A percentile compares a stretch with the other conserved stretches of the same genome.
These are phyloP conservation scores for Matsumurasca onukii DNA, from an alignment of 1,140 invertebrate genomes.

Conservation along the genomic window DNA sequence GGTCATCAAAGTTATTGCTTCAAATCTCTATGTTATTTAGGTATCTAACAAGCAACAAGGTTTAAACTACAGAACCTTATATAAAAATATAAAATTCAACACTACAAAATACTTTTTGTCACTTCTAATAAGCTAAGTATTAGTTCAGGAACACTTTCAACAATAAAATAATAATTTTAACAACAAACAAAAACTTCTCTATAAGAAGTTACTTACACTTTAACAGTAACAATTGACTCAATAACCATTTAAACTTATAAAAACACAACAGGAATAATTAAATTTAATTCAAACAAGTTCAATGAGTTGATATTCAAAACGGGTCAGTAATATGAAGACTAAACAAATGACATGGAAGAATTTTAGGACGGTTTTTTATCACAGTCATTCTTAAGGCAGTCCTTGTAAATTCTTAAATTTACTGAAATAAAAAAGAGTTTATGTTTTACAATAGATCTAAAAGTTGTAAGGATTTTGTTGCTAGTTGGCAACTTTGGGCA, in stretches of 20 bases:
- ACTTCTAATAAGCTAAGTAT: background rate
- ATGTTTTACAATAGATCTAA: background rate
- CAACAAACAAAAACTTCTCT: background rate
- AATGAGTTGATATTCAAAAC: background rate
- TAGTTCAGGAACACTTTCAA: constrained; percentile 4
- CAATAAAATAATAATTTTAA: background rate
- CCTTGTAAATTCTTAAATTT: background rate
- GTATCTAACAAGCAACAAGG: constrained; percentile 20
- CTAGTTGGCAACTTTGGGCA: constrained; percentile 50
- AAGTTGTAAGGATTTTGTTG: background rate
- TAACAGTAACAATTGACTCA: background rate
- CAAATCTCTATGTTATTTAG: no score
- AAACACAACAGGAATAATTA: background rate
- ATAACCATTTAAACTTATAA: background rate
- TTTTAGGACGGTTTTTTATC: constrained; percentile 28
- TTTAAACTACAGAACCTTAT: background rate
- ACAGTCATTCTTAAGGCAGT: constrained; percentile 27
- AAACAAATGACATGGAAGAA: constrained; percentile 19
- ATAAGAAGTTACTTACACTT: background rate
- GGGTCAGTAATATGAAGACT: background rate
- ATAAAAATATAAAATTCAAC: constrained; percentile 28
- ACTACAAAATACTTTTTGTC: constrained; percentile 2
- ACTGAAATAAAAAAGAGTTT: background rate
- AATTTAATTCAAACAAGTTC: background rate
- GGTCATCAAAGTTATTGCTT: no score